Evolutionary conservation across 2,888 invertebrate species (phyloP).

Genomic region (Bellardia bayeri): DNA sequence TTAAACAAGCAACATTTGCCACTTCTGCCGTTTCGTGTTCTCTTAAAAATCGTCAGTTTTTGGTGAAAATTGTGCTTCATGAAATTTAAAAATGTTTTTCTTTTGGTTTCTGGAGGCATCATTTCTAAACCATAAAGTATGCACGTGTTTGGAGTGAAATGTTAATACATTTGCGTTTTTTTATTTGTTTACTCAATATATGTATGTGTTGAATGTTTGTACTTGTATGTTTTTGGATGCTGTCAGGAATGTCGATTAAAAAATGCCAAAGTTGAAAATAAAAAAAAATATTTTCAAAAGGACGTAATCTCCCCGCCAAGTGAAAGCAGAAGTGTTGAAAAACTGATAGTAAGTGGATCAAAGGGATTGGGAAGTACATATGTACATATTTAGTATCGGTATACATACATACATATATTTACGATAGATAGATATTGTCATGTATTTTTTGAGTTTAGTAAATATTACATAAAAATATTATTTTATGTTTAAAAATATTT

Average conservation of each 20-base stretch:
- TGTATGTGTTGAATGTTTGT: not conserved
- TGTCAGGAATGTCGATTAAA: constrained; percentile 61
- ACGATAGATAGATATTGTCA: not conserved
- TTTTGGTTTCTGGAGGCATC: not conserved
- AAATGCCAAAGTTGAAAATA: constrained; percentile 52
- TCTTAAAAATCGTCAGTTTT: not conserved
- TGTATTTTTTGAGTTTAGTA: too few species aligned
- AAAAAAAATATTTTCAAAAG: constrained; percentile 35
- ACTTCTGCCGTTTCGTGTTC: not conserved
- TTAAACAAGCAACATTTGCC: constrained; percentile 1
- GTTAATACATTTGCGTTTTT: constrained; percentile 33
- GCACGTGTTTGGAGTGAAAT: constrained; percentile 51
- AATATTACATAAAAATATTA: too few species aligned
- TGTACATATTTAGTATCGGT: not conserved
- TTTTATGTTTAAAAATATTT: too few species aligned
- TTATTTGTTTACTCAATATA: not conserved
- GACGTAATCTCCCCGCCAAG: constrained; percentile 40
- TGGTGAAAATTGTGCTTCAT: not conserved
- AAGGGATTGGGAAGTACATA: not conserved
- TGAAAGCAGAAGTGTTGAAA: not conserved
- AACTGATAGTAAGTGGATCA: not conserved
- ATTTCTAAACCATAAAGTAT: constrained; percentile 27
- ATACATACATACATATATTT: too few species aligned
- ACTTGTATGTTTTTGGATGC: constrained; percentile 21
- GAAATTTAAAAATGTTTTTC: constrained; percentile 17